phyloP scores from a whole-genome alignment of 1,140 invertebrate species.

The Drosophila setifemur region DNA sequence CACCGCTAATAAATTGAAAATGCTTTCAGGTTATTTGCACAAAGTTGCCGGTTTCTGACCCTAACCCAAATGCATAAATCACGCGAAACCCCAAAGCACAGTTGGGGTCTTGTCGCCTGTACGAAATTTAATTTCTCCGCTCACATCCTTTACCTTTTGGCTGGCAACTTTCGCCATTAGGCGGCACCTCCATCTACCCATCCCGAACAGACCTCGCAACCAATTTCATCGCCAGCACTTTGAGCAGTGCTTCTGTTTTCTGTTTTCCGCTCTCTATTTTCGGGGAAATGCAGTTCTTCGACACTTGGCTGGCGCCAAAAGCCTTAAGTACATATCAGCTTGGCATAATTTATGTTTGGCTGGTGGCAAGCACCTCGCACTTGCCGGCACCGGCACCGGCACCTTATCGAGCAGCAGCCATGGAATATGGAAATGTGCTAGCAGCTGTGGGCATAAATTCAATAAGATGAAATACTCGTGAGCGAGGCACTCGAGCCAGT shows the following conservation, averaged over 20 bases:
- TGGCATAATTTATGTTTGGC: slow-evolving; percentile 63
- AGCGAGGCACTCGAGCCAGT: neutral
- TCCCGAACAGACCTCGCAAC: neutral
- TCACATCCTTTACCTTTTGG: slow-evolving; percentile 46
- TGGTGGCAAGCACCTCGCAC: slow-evolving; percentile 5
- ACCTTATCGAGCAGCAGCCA: slow-evolving; percentile 43
- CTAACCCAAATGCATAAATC: slow-evolving; percentile 71
- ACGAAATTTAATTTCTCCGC: slow-evolving; percentile 52
- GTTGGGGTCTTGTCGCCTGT: slow-evolving; percentile 26
- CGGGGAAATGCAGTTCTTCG: slow-evolving; percentile 53
- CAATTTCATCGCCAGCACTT: neutral
- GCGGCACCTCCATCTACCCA: no score
- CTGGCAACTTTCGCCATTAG: slow-evolving; percentile 63
- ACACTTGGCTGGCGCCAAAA: slow-evolving; percentile 52
- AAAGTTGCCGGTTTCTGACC: slow-evolving; percentile 42
- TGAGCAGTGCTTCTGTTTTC: neutral
- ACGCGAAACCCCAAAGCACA: slow-evolving; percentile 46
- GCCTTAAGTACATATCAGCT: slow-evolving; percentile 63
- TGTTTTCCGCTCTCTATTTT: neutral
- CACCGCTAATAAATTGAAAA: slow-evolving; percentile 65
- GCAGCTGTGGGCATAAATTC: slow-evolving; percentile 58
- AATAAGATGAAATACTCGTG: slow-evolving; percentile 14
- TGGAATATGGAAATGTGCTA: slow-evolving; percentile 53
- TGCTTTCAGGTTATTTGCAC: slow-evolving; percentile 58
- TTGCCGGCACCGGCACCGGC: no score